These are phyloP conservation scores for Orchestes rusci DNA, from an alignment of 2,888 invertebrate genomes.

Conservation along the genomic window DNA sequence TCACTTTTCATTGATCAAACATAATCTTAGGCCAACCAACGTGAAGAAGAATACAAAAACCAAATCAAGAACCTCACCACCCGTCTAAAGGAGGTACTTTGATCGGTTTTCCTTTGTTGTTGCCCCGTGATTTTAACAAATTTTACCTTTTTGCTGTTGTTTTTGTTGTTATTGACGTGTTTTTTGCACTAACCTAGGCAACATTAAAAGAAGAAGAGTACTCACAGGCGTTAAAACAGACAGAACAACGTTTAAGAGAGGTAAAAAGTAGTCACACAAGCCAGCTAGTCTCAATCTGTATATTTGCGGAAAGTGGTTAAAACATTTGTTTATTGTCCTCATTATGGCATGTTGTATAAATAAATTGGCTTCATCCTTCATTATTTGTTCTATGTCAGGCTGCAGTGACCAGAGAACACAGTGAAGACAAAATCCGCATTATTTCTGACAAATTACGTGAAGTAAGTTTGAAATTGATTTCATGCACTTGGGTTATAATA, in stretches of 20 bases:
- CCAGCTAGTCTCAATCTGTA: too few species aligned
- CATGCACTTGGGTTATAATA: neutral
- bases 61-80: constrained; percentile 98
- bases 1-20: too few species aligned
- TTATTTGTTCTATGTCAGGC: constrained; percentile 48
- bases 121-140: constrained; percentile 5
- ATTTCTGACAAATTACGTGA: constrained; percentile 65
- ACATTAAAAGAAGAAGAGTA: constrained; percentile 93
- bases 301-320: too few species aligned
- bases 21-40: constrained; percentile 84
- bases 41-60: constrained; percentile 99
- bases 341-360: too few species aligned
- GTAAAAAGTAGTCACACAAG: too few species aligned
- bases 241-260: constrained; percentile 89
- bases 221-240: constrained; percentile 83
- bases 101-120: constrained; percentile 11
- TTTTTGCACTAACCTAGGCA: constrained; percentile 58
- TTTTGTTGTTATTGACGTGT: constrained; percentile 7
- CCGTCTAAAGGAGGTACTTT: constrained; percentile 96
- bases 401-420: constrained; percentile 63
- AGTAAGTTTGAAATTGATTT: too few species aligned
- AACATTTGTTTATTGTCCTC: too few species aligned
- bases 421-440: constrained; percentile 67
- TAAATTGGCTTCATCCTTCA: too few species aligned
- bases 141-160: constrained; percentile 6